Base-by-base conservation (phyloP, 2,888 invertebrate species). In the Xylocampa areola region DNA sequence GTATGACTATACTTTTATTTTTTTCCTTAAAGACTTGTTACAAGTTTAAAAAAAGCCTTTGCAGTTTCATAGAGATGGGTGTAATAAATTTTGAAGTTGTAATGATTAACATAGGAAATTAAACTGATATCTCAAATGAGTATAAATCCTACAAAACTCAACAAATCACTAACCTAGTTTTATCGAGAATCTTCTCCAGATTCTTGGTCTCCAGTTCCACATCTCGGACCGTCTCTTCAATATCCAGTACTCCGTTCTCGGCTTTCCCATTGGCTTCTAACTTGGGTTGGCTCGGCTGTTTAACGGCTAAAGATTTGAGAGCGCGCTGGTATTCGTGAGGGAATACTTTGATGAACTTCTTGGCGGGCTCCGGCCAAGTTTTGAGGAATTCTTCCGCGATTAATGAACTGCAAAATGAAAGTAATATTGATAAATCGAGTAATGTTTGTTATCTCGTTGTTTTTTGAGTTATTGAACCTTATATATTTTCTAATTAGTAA, bases 281-380 rank as follows among this genome's bases (percentile, higher is more conserved):
- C 29, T 81, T 86, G 0, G 86, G 73, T 1, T 79, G 65, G 0
- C 76, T 14, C 0, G 82, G 80, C 21, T 75, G 77, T 5, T 73
- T 83, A 1, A 80, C 54, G 0, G 88, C 87, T 80, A 97, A 82
- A 68, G 96, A 96, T 70, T 96, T 96, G 16, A 99, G 91, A 0
- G 97, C 99, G 65, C 97, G 95, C 83, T 99, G 98, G 92, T 99
- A 99, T 83, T 99, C 99, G 81, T 97, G 97, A 0, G 99, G 99
- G 95, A 99, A 99, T 39, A 99, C 98, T 94, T 99, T 99, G 49
- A 98, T 95, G 86, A 99, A 98, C 86, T 96, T 95, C 21, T 95
- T 91, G 36, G 97, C 96, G 50, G 96, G 95, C 54, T 95, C 94
- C 0, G 96, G 95, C 99, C 99, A 98, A 55, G 97, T 95, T 68